Evolutionary conservation across 2,113 vertebrate genomes (phyloP).

Genomic region (Pituophis catenifer): DNA sequence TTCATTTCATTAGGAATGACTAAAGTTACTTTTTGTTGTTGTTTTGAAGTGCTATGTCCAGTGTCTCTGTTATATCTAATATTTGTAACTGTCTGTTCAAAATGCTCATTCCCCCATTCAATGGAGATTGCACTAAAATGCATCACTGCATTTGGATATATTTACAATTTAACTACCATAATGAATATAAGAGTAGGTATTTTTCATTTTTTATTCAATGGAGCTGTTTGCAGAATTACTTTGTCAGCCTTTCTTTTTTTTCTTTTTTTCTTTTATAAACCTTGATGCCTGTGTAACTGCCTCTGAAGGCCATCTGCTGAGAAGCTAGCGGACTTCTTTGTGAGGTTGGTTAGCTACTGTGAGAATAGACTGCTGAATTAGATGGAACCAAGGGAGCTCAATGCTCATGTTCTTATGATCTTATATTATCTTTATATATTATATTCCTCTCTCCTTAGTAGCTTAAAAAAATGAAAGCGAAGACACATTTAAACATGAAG

Average conservation of each 20-base stretch:
- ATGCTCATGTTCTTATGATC: background rate
- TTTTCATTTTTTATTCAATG: background rate
- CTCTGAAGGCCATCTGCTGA: background rate
- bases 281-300: background rate
- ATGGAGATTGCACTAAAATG: background rate
- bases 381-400: background rate
- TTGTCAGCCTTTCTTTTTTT: background rate
- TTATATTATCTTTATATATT: background rate
- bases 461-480: background rate
- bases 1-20: background rate
- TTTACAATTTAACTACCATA: background rate
- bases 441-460: background rate
- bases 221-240: background rate
- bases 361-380: background rate
- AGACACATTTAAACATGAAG: background rate
- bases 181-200: background rate
- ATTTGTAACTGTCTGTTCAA: background rate
- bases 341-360: background rate
- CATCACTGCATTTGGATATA: background rate
- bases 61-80: background rate
- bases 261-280: background rate
- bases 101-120: background rate
- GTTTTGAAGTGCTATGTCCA: background rate
- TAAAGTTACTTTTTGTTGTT: background rate
- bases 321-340: background rate